Percentiles rank a stretch among this genome's conserved stretches.
phyloP scores from a whole-genome alignment of 2,797 vertebrate species.

The Galago senegalensis region DNA sequence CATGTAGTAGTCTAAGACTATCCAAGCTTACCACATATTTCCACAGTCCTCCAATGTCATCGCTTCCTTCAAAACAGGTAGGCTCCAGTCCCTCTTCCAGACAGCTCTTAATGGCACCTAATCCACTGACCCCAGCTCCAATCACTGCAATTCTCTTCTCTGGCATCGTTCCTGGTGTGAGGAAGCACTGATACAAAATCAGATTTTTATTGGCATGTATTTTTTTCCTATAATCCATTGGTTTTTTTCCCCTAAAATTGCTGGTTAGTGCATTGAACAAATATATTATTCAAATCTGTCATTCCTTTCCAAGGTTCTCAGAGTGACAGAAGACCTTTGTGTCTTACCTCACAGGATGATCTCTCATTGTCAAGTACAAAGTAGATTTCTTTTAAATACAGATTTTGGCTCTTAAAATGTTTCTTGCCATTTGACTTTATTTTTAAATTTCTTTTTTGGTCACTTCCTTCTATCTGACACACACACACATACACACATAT shows the following conservation, averaged over 20 bases:
- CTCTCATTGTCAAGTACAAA: background rate
- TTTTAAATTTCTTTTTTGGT: background rate
- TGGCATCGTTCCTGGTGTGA: background rate
- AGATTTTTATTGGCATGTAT: background rate
- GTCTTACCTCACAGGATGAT: background rate
- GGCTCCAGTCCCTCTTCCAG: conserved; percentile 2
- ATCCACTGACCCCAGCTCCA: background rate
- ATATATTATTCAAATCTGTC: background rate
- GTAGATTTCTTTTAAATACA: background rate
- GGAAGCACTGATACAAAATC: background rate
- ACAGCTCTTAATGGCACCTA: background rate
- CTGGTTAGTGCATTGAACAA: background rate
- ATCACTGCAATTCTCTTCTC: background rate
- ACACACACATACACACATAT: background rate
- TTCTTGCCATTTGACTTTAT: background rate
- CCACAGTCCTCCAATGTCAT: conserved; percentile 13
- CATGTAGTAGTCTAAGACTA: too few species aligned
- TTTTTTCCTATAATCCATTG: background rate
- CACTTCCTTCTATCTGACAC: background rate
- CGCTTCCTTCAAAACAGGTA: conserved; percentile 46
- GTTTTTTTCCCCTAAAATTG: background rate
- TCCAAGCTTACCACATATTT: background rate
- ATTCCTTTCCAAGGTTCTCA: background rate
- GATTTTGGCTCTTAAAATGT: background rate
- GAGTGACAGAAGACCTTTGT: background rate